Evolutionary conservation across 2,888 invertebrate species (phyloP).

Genomic region (Cybosia mesomella): DNA sequence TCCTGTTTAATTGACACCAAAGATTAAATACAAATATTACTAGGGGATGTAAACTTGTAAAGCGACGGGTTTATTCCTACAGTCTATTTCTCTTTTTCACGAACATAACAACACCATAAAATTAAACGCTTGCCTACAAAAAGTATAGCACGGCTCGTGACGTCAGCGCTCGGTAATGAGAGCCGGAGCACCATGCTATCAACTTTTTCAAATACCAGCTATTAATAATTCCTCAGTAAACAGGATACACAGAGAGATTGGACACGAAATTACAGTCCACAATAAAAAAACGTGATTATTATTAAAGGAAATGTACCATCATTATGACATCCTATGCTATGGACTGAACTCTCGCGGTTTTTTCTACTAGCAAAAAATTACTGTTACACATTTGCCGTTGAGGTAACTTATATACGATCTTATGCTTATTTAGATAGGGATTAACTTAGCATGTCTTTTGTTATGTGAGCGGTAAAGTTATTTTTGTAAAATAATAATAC

Average conservation of each 20-base stretch:
- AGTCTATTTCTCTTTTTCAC: not conserved
- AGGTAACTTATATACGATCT: slow-evolving; percentile 12
- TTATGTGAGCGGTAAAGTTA: slow-evolving; percentile 13
- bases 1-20: too few relatives aligned
- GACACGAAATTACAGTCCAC: slow-evolving; percentile 42
- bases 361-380: slow-evolving; percentile 45
- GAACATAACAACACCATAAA: not conserved
- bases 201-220: slow-evolving; percentile 17
- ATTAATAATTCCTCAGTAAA: slow-evolving; percentile 29
- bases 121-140: slow-evolving; percentile 1
- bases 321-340: slow-evolving; percentile 49
- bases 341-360: slow-evolving; percentile 55
- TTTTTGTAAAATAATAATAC: slow-evolving; percentile 43
- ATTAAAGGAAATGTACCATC: slow-evolving; percentile 56
- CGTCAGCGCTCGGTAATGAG: slow-evolving; percentile 15
- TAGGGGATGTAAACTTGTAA: not conserved
- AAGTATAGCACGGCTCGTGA: not conserved
- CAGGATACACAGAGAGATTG: slow-evolving; percentile 30
- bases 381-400: slow-evolving; percentile 10
- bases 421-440: slow-evolving; percentile 22
- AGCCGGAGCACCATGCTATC: slow-evolving; percentile 7
- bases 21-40: too few relatives aligned
- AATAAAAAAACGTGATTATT: slow-evolving; percentile 48
- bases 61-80: not conserved
- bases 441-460: slow-evolving; percentile 19